A percentile compares a stretch with the other conserved stretches of the same genome.
Conservation (phyloP, 1,140 invertebrate species). For the Tetraneura akinire region DNA sequence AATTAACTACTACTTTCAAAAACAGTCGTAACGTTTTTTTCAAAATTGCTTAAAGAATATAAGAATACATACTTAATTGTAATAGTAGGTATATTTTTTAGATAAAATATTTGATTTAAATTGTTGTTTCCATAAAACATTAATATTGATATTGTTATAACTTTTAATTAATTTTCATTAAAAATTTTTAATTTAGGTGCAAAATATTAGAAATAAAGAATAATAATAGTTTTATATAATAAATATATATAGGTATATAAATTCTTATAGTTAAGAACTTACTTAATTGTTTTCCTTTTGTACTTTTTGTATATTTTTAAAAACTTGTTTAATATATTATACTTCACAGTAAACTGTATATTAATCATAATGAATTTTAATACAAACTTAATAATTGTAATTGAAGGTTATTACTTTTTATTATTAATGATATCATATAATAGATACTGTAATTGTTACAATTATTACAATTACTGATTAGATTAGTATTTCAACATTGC, state of each 20-base stretch:
- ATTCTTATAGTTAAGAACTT: neutral
- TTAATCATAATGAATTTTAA: neutral
- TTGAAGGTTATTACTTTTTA: neutral
- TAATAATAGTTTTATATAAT: neutral
- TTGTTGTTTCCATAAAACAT: too few species aligned
- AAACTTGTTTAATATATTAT: neutral
- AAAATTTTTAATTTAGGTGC: too few species aligned
- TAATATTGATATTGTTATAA: too few species aligned
- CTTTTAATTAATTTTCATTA: too few species aligned
- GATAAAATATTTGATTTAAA: too few species aligned
- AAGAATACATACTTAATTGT: too few species aligned
- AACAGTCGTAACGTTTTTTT: too few species aligned
- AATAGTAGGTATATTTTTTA: too few species aligned
- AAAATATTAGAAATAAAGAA: too few species aligned
- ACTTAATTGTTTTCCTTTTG: neutral
- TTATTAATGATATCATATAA: neutral
- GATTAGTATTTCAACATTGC: neutral
- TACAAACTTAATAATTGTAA: neutral
- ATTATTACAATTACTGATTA: neutral
- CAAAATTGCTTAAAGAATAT: too few species aligned
- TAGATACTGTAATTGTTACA: too few species aligned
- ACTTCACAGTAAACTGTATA: neutral
- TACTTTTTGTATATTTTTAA: neutral
- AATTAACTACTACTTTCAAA: too few species aligned
- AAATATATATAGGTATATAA: neutral